These are phyloP conservation scores for Microctonus brassicae DNA, from an alignment of 2,888 invertebrate genomes.

Conservation along the genomic window DNA sequence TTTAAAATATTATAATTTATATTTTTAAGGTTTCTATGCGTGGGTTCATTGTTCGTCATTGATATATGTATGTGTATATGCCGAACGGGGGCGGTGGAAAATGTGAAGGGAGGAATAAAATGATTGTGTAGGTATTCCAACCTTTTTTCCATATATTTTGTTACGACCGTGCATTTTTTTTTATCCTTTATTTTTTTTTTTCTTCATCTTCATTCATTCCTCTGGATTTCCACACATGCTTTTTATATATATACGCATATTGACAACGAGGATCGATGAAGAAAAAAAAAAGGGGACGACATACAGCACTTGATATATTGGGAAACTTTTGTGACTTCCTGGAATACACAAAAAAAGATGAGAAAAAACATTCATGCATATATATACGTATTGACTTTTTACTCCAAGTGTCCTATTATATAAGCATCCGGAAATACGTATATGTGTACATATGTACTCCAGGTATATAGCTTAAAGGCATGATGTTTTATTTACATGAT, in stretches of 20 bases:
- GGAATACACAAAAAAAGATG: constrained; percentile 41
- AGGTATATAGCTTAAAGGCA: too few relatives aligned
- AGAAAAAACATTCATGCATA: background rate
- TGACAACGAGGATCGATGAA: background rate
- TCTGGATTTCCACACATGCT: background rate
- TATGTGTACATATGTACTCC: background rate
- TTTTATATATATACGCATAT: background rate
- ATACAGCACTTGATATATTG: constrained; percentile 64
- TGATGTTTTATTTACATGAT: too few relatives aligned
- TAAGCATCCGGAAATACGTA: background rate
- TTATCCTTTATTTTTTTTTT: background rate
- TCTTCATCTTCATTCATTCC: background rate
- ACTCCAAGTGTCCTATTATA: constrained; percentile 3
- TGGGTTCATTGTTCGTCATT: constrained; percentile 8
- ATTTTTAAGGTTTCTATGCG: too few relatives aligned
- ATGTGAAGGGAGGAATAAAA: background rate
- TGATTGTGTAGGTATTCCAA: too few relatives aligned
- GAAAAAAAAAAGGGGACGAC: background rate
- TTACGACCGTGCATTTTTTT: background rate
- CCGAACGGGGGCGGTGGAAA: constrained; percentile 51
- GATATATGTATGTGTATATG: constrained; percentile 25
- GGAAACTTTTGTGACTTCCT: constrained; percentile 60
- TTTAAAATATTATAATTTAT: too few relatives aligned
- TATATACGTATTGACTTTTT: background rate
- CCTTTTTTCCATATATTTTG: too few relatives aligned